phyloP scores from a whole-genome alignment of 1,140 invertebrate genomes.

The Neodiprion lecontei region DNA sequence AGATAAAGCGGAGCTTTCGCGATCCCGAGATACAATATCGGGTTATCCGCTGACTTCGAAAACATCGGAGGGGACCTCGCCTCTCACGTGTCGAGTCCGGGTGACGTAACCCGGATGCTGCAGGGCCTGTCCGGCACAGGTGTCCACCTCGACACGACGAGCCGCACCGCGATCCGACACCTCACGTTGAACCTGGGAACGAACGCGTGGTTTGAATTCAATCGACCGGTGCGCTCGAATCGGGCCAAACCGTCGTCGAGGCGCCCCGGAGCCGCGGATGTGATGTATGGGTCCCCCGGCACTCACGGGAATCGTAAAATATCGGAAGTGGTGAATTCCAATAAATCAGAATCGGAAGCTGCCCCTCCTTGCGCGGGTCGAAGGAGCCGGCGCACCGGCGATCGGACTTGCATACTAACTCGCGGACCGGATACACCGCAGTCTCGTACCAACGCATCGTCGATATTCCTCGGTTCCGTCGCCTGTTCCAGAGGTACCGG shows the following conservation, averaged over 20 bases:
- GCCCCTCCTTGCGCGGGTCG: slow-evolving; percentile 34
- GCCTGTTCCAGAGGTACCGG: neutral
- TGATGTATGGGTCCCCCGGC: neutral
- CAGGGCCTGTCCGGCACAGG: neutral
- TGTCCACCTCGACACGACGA: neutral
- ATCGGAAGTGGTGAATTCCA: slow-evolving; percentile 55
- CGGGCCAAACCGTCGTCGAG: neutral
- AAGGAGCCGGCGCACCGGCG: slow-evolving; percentile 43
- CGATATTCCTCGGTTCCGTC: slow-evolving; percentile 38
- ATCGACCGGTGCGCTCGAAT: neutral
- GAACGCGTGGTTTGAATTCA: neutral
- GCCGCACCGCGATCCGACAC: neutral
- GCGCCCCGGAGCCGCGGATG: too few relatives aligned
- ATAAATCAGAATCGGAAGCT: slow-evolving; percentile 61
- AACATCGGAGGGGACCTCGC: neutral
- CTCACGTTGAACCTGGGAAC: neutral
- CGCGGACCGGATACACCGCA: slow-evolving; percentile 58
- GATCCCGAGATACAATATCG: neutral
- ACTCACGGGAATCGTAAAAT: slow-evolving; percentile 37
- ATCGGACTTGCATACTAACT: slow-evolving; percentile 57
- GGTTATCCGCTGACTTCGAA: neutral
- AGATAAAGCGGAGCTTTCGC: neutral
- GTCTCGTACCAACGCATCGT: slow-evolving; percentile 31
- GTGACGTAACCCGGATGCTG: neutral
- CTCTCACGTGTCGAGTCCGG: neutral